Conservation (phyloP, 2,797 vertebrate genomes). For the Enteromius unitaeniatus region DNA sequence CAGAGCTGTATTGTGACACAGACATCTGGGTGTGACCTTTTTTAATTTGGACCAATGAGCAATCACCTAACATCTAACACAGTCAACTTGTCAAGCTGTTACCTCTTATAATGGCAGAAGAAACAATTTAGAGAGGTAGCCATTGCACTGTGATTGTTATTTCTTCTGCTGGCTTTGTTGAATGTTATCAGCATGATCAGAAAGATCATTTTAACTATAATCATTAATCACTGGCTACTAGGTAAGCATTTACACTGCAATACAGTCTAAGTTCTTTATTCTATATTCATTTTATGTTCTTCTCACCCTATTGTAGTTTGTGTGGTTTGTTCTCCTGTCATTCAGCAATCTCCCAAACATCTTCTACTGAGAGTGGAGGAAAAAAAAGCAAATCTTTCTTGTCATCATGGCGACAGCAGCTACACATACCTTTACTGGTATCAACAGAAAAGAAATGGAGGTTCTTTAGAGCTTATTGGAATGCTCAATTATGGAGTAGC, state of each 20-base stretch:
- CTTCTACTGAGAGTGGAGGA: conserved; percentile 8
- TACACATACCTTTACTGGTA: conserved; percentile 71
- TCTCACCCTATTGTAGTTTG: conserved; percentile 9
- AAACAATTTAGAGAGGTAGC: not conserved
- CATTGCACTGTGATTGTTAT: not conserved
- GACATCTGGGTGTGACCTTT: not conserved
- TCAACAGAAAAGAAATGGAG: conserved; percentile 25
- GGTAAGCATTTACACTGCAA: conserved; percentile 14
- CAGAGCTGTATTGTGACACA: not conserved
- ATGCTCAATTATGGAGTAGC: not conserved
- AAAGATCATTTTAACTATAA: not conserved
- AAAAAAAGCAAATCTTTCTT: conserved; percentile 47
- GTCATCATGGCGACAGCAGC: conserved; percentile 61
- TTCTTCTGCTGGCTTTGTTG: not conserved
- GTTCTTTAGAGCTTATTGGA: conserved; percentile 59
- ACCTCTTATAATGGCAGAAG: not conserved
- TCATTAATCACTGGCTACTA: conserved; percentile 8
- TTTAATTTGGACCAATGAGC: not conserved
- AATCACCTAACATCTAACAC: not conserved
- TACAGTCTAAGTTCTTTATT: too few species aligned
- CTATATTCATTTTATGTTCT: too few species aligned
- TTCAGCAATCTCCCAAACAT: conserved; percentile 54
- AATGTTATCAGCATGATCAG: conserved; percentile 22
- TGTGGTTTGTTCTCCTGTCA: conserved; percentile 31
- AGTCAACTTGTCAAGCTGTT: not conserved